These are phyloP conservation scores for Cyprinodon brontotheroides DNA, from an alignment of 2,113 vertebrate species.

Conservation along the genomic window DNA sequence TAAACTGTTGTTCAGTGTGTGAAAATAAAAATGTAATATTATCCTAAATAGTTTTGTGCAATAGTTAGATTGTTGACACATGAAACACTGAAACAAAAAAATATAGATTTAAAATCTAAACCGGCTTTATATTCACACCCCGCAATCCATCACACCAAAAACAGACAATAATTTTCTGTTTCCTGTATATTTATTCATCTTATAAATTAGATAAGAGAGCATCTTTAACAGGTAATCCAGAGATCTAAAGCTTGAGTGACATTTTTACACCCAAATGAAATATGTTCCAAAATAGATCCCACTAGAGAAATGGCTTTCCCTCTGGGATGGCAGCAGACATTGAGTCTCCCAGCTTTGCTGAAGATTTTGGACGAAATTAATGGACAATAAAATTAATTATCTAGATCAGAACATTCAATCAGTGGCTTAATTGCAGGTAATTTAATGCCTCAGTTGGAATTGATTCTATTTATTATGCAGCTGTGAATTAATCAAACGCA, in stretches of 20 bases:
- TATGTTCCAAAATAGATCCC: slow-evolving; percentile 41
- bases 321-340: slow-evolving; percentile 34
- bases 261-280: slow-evolving; percentile 39
- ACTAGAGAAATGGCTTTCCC: slow-evolving; percentile 45
- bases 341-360: slow-evolving; percentile 11
- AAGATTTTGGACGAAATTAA: slow-evolving; percentile 62
- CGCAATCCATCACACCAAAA: neutral
- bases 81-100: too few species aligned
- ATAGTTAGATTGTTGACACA: too few species aligned
- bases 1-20: too few species aligned
- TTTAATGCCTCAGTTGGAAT: slow-evolving; percentile 73
- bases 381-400: slow-evolving; percentile 77
- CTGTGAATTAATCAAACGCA: slow-evolving; percentile 71
- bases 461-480: slow-evolving; percentile 75
- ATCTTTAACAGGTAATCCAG: slow-evolving; percentile 24
- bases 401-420: slow-evolving; percentile 72
- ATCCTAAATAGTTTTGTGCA: too few species aligned
- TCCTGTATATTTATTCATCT: slow-evolving; percentile 18
- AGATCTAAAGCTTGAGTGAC: slow-evolving; percentile 25
- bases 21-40: too few species aligned
- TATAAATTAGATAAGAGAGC: slow-evolving; percentile 11
- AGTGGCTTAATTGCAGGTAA: slow-evolving; percentile 71
- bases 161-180: neutral
- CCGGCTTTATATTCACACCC: neutral
- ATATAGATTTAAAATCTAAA: too few species aligned